These are phyloP conservation scores for Ceryle rudis DNA, from an alignment of 2,797 vertebrate genomes.

Conservation along the genomic window DNA sequence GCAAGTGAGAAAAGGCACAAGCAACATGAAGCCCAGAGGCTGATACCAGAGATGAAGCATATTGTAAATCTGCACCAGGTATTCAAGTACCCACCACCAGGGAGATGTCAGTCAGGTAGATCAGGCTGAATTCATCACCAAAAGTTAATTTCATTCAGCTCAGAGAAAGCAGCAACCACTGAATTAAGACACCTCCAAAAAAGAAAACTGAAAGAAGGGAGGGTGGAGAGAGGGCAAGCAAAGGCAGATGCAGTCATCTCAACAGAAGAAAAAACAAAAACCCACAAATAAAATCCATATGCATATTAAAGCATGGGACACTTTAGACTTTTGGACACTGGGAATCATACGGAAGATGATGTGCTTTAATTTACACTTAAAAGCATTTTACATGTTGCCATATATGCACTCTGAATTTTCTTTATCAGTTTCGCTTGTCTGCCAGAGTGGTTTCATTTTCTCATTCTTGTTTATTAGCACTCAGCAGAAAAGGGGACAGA, in stretches of 20 bases:
- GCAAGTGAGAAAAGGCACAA: neutral
- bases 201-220: neutral
- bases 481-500: neutral
- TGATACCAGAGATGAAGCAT: neutral
- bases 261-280: neutral
- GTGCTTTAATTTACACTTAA: neutral
- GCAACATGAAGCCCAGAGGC: neutral
- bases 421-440: neutral
- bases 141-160: neutral
- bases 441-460: neutral
- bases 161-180: neutral
- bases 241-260: neutral
- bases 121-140: neutral
- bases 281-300: neutral
- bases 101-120: neutral
- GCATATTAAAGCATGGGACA: neutral
- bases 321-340: neutral
- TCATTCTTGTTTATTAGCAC: neutral
- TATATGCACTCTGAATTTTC: neutral
- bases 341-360: neutral
- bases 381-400: neutral
- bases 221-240: neutral
- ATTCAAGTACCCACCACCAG: neutral
- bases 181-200: neutral
- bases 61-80: neutral